Percentiles rank a stretch among this genome's conserved stretches.
phyloP scores from a whole-genome alignment of 2,888 invertebrate genomes.

The Pemphredon lugubris region DNA sequence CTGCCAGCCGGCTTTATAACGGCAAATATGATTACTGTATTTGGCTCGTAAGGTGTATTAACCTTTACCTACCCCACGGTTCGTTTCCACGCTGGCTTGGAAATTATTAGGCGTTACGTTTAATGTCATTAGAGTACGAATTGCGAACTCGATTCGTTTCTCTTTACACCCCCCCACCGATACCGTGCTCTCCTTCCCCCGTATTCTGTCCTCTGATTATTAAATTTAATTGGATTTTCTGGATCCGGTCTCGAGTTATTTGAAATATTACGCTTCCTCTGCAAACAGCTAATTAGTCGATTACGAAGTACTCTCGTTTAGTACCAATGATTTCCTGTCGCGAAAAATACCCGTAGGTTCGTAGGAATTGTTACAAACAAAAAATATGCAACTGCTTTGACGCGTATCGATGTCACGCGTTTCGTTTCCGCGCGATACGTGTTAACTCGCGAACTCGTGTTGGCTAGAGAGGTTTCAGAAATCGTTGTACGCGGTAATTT shows the following conservation, averaged over 20 bases:
- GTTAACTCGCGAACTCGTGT: no score
- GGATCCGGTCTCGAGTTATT: background rate
- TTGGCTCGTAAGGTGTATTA: constrained; percentile 59
- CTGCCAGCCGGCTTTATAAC: constrained; percentile 41
- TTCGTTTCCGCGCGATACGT: no score
- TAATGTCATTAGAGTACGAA: constrained; percentile 27
- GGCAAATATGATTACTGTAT: constrained; percentile 66
- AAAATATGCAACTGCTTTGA: no score
- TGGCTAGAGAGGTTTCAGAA: no score
- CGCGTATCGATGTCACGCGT: no score
- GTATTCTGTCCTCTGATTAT: constrained; percentile 5
- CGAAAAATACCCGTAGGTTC: background rate
- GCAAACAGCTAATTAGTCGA: no score
- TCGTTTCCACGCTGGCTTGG: constrained; percentile 36
- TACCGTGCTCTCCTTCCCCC: no score
- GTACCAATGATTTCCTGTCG: background rate
- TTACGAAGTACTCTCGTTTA: no score
- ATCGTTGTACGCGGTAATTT: no score
- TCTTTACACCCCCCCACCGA: no score
- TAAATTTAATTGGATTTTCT: background rate
- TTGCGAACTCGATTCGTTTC: constrained; percentile 7
- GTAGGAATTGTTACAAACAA: background rate
- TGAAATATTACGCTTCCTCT: no score
- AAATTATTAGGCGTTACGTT: constrained; percentile 48
- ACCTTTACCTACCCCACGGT: constrained; percentile 34